Conservation (phyloP, 2,888 invertebrate species). For the Lasioglossum zephyrum region DNA sequence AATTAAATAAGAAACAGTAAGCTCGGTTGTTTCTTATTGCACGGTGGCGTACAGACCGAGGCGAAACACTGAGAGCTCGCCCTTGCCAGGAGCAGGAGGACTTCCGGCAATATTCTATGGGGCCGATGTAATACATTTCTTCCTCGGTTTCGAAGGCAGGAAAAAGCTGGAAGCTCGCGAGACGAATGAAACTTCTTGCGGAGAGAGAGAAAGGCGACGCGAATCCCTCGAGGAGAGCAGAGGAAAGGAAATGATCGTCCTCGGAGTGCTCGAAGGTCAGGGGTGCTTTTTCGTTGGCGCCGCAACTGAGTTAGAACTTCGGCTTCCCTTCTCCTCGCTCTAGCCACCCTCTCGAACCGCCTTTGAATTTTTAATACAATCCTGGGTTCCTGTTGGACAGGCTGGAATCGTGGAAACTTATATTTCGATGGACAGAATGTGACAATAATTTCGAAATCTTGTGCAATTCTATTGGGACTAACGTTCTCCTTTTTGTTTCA, state of each 20-base stretch:
- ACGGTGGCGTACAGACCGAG: neutral
- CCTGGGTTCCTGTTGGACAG: neutral
- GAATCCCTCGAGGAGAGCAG: conserved; percentile 26
- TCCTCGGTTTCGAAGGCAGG: conserved; percentile 36
- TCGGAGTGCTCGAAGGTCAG: conserved; percentile 64
- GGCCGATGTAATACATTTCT: conserved; percentile 53
- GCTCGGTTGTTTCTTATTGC: neutral
- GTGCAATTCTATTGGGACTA: neutral
- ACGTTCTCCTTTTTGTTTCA: conserved; percentile 34
- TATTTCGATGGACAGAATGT: neutral
- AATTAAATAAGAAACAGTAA: conserved; percentile 14
- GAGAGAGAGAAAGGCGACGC: conserved; percentile 54
- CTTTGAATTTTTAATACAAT: conserved; percentile 62
- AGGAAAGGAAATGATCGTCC: conserved; percentile 43
- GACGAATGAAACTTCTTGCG: conserved; percentile 64
- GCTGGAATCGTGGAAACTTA: conserved; percentile 20
- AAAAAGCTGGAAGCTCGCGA: conserved; percentile 33
- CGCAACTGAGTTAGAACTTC: conserved; percentile 56
- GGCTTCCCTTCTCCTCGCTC: conserved; percentile 4
- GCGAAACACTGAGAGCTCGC: neutral
- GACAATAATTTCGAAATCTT: conserved; percentile 36
- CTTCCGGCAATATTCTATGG: conserved; percentile 30
- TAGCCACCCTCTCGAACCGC: neutral
- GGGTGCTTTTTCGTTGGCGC: conserved; percentile 60
- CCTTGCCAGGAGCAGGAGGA: conserved; percentile 11